phyloP scores from a whole-genome alignment of 2,888 invertebrate genomes.

The Lagria hirta region DNA sequence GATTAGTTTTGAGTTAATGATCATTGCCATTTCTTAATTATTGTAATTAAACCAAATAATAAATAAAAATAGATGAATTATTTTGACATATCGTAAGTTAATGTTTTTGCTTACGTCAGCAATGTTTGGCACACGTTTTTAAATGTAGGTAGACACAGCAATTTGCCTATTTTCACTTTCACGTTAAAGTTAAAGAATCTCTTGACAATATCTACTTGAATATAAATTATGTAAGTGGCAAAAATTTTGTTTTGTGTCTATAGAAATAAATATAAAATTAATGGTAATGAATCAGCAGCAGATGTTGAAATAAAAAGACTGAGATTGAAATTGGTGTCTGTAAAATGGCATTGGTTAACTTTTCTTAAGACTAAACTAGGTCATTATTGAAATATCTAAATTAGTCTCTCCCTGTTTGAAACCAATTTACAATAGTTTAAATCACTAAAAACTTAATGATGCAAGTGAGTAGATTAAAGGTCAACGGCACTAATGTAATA shows the following conservation, averaged over 20 bases:
- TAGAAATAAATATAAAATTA: slow-evolving; percentile 11
- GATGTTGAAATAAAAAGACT: not conserved
- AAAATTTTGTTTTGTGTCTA: not conserved
- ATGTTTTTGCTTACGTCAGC: too few relatives aligned
- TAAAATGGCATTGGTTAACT: slow-evolving; percentile 2
- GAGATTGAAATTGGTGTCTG: slow-evolving; percentile 1
- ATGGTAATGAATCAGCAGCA: slow-evolving; percentile 6
- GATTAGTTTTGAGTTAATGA: too few relatives aligned
- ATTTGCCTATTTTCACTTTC: too few relatives aligned
- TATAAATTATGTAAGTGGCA: too few relatives aligned
- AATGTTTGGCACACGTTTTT: too few relatives aligned
- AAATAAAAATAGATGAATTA: too few relatives aligned
- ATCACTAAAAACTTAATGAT: slow-evolving; percentile 23
- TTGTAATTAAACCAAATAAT: too few relatives aligned
- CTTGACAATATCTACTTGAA: too few relatives aligned
- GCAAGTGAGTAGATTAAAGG: slow-evolving; percentile 28
- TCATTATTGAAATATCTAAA: slow-evolving; percentile 13
- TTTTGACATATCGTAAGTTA: too few relatives aligned
- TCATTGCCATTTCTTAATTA: too few relatives aligned
- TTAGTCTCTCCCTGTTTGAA: slow-evolving; percentile 5
- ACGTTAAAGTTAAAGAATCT: too few relatives aligned
- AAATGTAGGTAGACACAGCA: too few relatives aligned
- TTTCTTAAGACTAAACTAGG: slow-evolving; percentile 13
- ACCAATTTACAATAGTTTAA: slow-evolving; percentile 20
- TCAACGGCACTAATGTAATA: slow-evolving; percentile 31